A percentile compares a stretch with the other conserved stretches of the same genome.
phyloP scores from a whole-genome alignment of 1,140 invertebrate genomes.

The Apocrypta bakeri region DNA sequence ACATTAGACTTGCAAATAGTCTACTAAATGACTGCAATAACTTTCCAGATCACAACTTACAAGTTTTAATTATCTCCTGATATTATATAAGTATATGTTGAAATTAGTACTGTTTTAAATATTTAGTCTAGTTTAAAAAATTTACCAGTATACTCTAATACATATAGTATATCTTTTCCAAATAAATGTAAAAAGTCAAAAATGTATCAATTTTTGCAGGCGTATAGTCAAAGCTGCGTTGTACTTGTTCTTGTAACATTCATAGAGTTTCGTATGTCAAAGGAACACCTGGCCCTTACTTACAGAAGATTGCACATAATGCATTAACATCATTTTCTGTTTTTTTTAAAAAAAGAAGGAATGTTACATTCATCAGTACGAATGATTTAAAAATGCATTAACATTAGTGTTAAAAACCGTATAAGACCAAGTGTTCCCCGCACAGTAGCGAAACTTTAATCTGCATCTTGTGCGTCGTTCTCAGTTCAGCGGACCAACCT shows the following conservation, averaged over 20 bases:
- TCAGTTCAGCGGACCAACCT: conserved; percentile 70
- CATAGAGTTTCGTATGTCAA: conserved; percentile 46
- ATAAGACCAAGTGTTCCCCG: conserved; percentile 43
- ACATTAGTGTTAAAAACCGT: conserved; percentile 35
- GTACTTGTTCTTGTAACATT: conserved; percentile 49
- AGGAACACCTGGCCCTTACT: conserved; percentile 48
- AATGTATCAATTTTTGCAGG: conserved; percentile 44
- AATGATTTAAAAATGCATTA: conserved; percentile 49
- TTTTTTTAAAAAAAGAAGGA: conserved; percentile 39
- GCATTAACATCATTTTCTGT: conserved; percentile 10
- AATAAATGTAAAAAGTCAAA: conserved; percentile 45
- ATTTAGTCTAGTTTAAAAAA: conserved; percentile 45
- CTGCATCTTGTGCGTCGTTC: conserved; percentile 50
- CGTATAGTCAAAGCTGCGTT: conserved; percentile 48
- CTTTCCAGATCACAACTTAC: conserved; percentile 40
- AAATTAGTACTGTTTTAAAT: conserved; percentile 44
- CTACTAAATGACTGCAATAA: conserved; percentile 27
- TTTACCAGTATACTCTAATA: conserved; percentile 43
- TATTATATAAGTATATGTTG: conserved; percentile 45
- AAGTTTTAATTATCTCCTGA: conserved; percentile 34
- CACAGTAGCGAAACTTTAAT: conserved; percentile 38
- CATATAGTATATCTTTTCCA: conserved; percentile 33
- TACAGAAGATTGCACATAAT: conserved; percentile 44
- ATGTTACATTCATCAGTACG: conserved; percentile 33
- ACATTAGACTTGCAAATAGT: not conserved